These are phyloP conservation scores for Lytechinus pictus DNA, from an alignment of 35 echinoderm and acorn worm species.

Conservation along the genomic window DNA sequence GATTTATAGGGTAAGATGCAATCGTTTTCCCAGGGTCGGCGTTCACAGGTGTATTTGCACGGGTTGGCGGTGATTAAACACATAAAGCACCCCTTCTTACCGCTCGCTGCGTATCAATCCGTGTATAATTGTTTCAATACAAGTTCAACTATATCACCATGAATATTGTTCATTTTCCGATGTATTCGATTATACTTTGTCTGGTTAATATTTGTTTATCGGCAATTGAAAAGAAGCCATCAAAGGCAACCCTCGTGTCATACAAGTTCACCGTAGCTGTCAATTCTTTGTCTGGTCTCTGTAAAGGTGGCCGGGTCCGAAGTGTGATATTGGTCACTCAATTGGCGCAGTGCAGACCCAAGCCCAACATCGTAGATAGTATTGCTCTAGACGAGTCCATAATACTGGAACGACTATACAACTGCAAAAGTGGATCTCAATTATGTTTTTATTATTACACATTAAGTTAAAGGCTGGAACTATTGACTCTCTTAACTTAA, in stretches of 20 bases:
- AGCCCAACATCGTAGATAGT: background rate
- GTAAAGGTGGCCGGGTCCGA: background rate
- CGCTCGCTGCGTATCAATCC: background rate
- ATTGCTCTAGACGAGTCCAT: background rate
- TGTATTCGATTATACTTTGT: background rate
- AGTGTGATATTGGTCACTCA: constrained; percentile 11
- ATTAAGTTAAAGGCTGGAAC: no score
- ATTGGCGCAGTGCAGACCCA: background rate
- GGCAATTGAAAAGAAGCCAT: background rate
- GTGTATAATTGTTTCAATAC: constrained; percentile 6
- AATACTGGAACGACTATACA: background rate
- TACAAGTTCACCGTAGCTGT: background rate
- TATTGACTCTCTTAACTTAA: no score
- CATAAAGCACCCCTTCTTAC: background rate
- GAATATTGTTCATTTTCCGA: background rate
- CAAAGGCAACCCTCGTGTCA: background rate
- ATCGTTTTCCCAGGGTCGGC: background rate
- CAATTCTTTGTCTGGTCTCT: background rate
- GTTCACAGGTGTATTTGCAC: background rate
- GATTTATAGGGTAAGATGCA: no score
- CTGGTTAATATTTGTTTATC: background rate
- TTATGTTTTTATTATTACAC: no score
- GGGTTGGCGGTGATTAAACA: background rate
- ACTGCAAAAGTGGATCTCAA: no score
- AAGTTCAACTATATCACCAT: background rate